Evolutionary conservation across 2,888 invertebrate species (phyloP).

Genomic region (Drosophila greeni): DNA sequence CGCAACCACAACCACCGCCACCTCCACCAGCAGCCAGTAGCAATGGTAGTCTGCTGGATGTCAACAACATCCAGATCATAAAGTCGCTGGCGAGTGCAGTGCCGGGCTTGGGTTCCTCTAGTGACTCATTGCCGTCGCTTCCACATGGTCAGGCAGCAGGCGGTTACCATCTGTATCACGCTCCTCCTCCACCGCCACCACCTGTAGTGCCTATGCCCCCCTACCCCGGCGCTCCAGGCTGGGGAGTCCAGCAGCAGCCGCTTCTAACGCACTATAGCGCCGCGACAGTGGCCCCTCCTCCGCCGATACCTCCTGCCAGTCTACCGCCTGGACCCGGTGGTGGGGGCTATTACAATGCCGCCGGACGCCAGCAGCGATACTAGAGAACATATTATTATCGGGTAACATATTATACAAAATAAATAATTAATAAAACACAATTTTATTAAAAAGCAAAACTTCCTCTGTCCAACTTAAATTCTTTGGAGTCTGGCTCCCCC

Average conservation of each 20-base stretch:
- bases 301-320: conserved; percentile 51
- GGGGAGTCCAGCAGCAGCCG: conserved; percentile 59
- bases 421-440: conserved; percentile 66
- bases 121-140: conserved; percentile 41
- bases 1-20: conserved; percentile 21
- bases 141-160: conserved; percentile 51
- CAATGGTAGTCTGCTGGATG: conserved; percentile 53
- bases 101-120: conserved; percentile 43
- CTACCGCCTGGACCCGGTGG: conserved; percentile 35
- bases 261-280: conserved; percentile 52
- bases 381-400: conserved; percentile 23
- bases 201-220: conserved; percentile 58
- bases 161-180: conserved; percentile 65
- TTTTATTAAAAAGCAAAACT: conserved; percentile 63
- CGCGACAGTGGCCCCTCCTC: conserved; percentile 46
- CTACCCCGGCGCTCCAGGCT: conserved; percentile 43
- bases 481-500: conserved; percentile 5
- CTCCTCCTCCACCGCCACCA: conserved; percentile 73
- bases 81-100: conserved; percentile 72
- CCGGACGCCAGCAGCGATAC: conserved; percentile 57
- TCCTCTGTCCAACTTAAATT: conserved; percentile 7
- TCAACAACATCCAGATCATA: conserved; percentile 74
- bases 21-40: conserved; percentile 35
- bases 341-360: conserved; percentile 52
- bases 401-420: conserved; percentile 13